Evolutionary conservation across 35 echinoderm and acorn worm species (phyloP), one percentile per base, ranked within the genome.

Genomic region (Heliocidaris erythrogramma): DNA sequence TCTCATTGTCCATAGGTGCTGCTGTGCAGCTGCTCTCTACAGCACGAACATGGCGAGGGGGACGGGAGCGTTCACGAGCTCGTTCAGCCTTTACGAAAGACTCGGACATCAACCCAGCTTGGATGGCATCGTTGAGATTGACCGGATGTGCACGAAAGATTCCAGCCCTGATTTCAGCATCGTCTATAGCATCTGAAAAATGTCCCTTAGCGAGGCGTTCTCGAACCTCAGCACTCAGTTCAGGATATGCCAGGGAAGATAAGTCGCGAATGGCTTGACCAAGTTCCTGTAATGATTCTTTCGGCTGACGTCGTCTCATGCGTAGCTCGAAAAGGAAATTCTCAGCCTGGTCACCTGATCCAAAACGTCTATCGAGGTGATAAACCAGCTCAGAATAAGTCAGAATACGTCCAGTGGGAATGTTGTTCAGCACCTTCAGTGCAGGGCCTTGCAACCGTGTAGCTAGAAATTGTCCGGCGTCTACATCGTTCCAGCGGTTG

Each of bases 111-210:
- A 95, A 10, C 6, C 90, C 95, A 30, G 92, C 71, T 21, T 61
- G 31, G 7, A 96, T 31, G 30, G 91, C 95, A 13, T 90, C 95
- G 48, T 96, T 92, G 21, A 96, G 71, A 13, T 92, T 96, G 7
- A 7, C 47, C 4, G 95, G 95, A n/a, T 48, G 11, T 7, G 92
- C 95, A 61, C 84, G 61, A 32, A 94, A 96, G 12, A 96, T 90
- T 21, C 71, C 92, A 47, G n/a, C 95, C 10, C 95, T 18, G n/a
- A 96, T 53, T 48, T 93, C 95, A 21, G 61, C 60, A 24, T 96
- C 95, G 16, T 93, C 61, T 14, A 96, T 59, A 14, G 95, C 95
- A 24, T 96, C 95, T 12, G 53, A 85, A 50, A 96, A 96, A 59
- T 96, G 95, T 18, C 91, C 85, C 85, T 93, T 93, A 5, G 95